A percentile compares a stretch with the other conserved stretches of the same genome.
These are phyloP conservation scores for Malurus elegans DNA, from an alignment of 2,113 vertebrate genomes.

Conservation along the genomic window DNA sequence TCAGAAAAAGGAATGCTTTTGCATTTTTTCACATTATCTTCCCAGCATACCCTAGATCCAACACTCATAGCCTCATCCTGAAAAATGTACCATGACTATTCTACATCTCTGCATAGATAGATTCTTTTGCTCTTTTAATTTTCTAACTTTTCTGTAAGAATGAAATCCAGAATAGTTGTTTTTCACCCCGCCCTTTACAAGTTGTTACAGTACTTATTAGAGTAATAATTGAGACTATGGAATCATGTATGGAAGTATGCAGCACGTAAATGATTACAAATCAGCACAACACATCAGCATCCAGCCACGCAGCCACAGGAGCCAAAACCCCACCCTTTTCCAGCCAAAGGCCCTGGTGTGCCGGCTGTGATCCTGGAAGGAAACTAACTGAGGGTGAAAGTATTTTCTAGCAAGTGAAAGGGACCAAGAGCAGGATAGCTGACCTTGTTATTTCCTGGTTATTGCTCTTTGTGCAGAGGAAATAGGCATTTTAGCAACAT, in stretches of 20 bases:
- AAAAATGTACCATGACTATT: background rate
- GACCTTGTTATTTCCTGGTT: conserved; percentile 7
- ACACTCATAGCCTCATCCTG: background rate
- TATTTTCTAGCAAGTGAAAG: conserved; percentile 12
- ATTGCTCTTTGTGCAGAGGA: background rate
- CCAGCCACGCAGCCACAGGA: background rate
- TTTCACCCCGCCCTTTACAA: background rate
- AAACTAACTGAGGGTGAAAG: background rate
- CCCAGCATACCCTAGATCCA: background rate
- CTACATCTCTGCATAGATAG: background rate
- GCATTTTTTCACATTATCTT: background rate
- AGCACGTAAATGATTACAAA: background rate
- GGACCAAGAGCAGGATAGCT: background rate
- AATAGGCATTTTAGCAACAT: background rate
- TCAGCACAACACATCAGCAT: conserved; percentile 15
- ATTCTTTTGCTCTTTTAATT: background rate
- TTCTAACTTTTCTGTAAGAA: background rate
- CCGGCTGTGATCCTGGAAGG: background rate
- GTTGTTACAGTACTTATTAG: background rate
- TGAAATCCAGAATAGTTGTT: background rate
- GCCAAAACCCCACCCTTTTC: background rate
- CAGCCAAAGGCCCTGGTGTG: background rate
- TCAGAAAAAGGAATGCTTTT: background rate
- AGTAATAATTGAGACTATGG: background rate
- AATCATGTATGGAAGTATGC: background rate